Evolutionary conservation across 2,888 invertebrate species (phyloP).

Genomic region (Colostygia pectinataria): DNA sequence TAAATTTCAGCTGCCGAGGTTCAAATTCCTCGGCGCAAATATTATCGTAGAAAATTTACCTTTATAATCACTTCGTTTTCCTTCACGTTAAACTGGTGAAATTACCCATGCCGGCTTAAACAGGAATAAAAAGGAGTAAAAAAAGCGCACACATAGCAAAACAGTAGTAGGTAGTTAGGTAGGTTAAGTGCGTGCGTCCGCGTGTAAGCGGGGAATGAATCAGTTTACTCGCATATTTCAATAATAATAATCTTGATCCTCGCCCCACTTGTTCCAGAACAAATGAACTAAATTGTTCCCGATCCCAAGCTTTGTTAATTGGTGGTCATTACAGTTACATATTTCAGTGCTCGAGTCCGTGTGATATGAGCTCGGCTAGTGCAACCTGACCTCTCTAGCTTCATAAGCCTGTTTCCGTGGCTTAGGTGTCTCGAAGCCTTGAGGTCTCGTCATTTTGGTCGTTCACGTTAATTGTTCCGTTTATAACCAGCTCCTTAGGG

Average conservation of each 20-base stretch:
- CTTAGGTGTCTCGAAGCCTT: constrained; percentile 27
- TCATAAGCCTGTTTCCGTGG: constrained; percentile 34
- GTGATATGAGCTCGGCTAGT: constrained; percentile 58
- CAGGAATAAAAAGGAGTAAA: constrained; percentile 25
- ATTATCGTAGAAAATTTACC: constrained; percentile 13
- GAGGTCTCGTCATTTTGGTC: constrained; percentile 52
- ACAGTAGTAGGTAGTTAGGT: constrained; percentile 2
- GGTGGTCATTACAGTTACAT: constrained; percentile 75
- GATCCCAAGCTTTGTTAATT: constrained; percentile 76
- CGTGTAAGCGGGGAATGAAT: constrained; percentile 11
- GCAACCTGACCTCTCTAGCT: constrained; percentile 46
- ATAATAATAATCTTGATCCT: constrained; percentile 38
- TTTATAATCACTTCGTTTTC: constrained; percentile 24
- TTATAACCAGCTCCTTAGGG: constrained; percentile 76
- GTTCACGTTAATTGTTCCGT: constrained; percentile 73
- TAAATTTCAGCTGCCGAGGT: constrained; percentile 37
- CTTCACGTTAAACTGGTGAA: constrained; percentile 29
- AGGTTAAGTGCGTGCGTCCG: constrained; percentile 15
- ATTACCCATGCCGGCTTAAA: constrained; percentile 20
- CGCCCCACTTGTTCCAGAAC: constrained; percentile 47
- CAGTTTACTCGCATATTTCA: constrained; percentile 31
- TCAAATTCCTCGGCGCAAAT: constrained; percentile 29
- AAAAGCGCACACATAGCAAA: constrained; percentile 14
- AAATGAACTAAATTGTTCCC: constrained; percentile 62
- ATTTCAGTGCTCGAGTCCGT: constrained; percentile 65